Base-by-base conservation (phyloP, 1,140 invertebrate genomes). In the Drosophila lacertosa region DNA sequence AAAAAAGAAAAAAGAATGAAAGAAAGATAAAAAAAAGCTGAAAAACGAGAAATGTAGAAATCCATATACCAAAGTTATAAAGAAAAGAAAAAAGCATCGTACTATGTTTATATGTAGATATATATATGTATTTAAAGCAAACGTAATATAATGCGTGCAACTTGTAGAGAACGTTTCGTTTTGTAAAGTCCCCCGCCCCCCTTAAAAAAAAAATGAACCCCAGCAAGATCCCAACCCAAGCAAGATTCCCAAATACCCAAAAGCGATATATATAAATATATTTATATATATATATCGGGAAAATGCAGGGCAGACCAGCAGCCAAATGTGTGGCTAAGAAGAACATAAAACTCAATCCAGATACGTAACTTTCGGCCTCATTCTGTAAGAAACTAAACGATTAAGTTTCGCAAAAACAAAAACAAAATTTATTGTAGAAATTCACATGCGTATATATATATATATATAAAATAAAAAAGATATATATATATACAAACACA, bases 301-400 rank as follows among this genome's bases (percentile, higher is more conserved):
- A 65, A 65, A 65, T 65, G 62, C 50, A 18, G 3, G 51, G 53
- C 53, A 58, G 62, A 59, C 26, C 39, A 67, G 18, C 37, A 45
- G 63, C 63, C 63, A 50, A 53, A 7, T 33, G 63, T 71, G 58
- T 65, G 50, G 48, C 53, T 59, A 50, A 32, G 37, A 53, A 24
- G 37, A 54, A 11, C 48, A 55, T 15, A 29, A 15, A 63, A 88
- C 74, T 78, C 82, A 90, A 90, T 90, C 86, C 82, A 89, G 89
- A 90, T 90, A 90, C 89, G 89, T 90, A 90, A 90, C 77, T 80
- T 86, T 90, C 72, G 89, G 89, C 89, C 89, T 90, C 86, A 83
- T 90, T 90, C 89, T 90, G 67, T 83, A 90, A 90, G 89, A 90
- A 90, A 80, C 74, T 76, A 81, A 81, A 10, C 54, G 40, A 44